Percentiles rank a stretch among this genome's conserved stretches.
Evolutionary conservation across 2,888 invertebrate species (phyloP).

Genomic region (Chrysolina haemoptera): DNA sequence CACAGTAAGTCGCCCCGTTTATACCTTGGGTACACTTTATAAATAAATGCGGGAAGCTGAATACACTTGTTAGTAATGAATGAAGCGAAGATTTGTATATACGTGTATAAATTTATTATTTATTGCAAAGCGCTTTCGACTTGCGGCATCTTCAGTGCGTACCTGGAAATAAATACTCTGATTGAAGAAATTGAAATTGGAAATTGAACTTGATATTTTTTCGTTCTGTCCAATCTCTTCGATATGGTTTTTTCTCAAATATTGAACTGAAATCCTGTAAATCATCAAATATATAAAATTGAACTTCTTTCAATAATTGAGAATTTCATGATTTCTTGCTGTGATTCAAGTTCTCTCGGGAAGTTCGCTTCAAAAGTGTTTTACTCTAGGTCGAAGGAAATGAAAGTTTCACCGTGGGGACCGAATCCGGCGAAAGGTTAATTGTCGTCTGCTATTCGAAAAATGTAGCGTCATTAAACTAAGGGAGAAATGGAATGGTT

Average conservation of each 20-base stretch:
- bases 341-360: neutral
- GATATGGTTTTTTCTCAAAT: neutral
- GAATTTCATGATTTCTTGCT: neutral
- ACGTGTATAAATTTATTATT: too few relatives aligned
- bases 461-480: slow-evolving; percentile 36
- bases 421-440: slow-evolving; percentile 38
- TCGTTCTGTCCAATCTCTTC: too few relatives aligned
- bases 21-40: too few relatives aligned
- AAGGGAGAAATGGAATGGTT: slow-evolving; percentile 19
- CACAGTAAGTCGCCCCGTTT: too few relatives aligned
- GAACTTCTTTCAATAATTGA: neutral
- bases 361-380: slow-evolving; percentile 3
- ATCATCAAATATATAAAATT: neutral
- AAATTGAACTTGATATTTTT: too few relatives aligned
- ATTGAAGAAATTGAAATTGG: too few relatives aligned
- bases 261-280: neutral
- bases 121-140: too few relatives aligned
- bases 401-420: slow-evolving; percentile 30
- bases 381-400: slow-evolving; percentile 17
- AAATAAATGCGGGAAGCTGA: too few relatives aligned
- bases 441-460: slow-evolving; percentile 42
- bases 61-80: too few relatives aligned
- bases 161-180: too few relatives aligned
- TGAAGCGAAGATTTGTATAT: too few relatives aligned
- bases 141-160: too few relatives aligned